A percentile compares a stretch with the other conserved stretches of the same genome.
phyloP scores from a whole-genome alignment of 2,888 invertebrate genomes.

The Abrostola triplasia region DNA sequence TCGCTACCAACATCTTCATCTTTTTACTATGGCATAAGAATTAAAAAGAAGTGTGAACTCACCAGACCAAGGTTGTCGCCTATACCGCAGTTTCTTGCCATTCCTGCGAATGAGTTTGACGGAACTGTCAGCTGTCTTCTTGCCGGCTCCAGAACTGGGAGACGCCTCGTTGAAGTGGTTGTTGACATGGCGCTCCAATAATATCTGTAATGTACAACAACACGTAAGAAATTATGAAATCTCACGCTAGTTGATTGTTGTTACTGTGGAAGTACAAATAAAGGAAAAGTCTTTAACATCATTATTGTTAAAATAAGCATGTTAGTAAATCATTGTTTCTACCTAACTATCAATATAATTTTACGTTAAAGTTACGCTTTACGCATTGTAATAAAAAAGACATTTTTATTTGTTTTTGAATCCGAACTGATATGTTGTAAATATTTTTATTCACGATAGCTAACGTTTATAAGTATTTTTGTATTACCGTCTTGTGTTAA shows the following conservation, averaged over 20 bases:
- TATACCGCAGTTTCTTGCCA: conserved; percentile 95
- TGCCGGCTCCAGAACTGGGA: conserved; percentile 87
- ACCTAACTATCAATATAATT: conserved; percentile 10
- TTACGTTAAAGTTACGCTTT: conserved; percentile 24
- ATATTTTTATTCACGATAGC: conserved; percentile 38
- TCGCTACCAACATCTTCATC: too few species aligned
- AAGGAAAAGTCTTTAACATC: background rate
- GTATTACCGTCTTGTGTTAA: conserved; percentile 30
- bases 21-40: too few species aligned
- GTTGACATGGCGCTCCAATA: conserved; percentile 97
- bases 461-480: background rate
- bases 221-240: conserved; percentile 22
- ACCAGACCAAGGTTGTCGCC: conserved; percentile 97
- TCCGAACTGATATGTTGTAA: conserved; percentile 20
- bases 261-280: conserved; percentile 18
- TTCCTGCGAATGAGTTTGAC: conserved; percentile 94
- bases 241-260: conserved; percentile 12
- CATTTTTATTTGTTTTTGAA: conserved; percentile 36
- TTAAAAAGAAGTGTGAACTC: conserved; percentile 64
- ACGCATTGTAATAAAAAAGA: conserved; percentile 16
- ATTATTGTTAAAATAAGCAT: conserved; percentile 7
- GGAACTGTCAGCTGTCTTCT: conserved; percentile 92
- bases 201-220: conserved; percentile 88
- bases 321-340: conserved; percentile 20
- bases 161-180: conserved; percentile 94